phyloP scores from a whole-genome alignment of 2,113 vertebrate genomes.

The Leptobrachium leishanense region DNA sequence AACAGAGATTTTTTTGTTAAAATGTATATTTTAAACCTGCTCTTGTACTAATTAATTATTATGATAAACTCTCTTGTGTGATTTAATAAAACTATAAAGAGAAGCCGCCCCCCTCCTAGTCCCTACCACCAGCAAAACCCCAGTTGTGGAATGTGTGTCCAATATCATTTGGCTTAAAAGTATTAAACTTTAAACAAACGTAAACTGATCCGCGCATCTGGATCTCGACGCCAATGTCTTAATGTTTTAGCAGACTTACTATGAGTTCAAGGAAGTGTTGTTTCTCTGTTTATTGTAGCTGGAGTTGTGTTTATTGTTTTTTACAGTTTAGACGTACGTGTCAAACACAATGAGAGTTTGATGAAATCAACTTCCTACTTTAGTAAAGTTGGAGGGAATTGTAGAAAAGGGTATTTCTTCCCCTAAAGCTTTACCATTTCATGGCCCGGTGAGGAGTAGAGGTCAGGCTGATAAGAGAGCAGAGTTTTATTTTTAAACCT shows the following conservation, averaged over 20 bases:
- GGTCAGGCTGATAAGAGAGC: too few species aligned
- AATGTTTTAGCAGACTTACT: constrained; percentile 19
- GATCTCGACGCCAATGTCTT: constrained; percentile 35
- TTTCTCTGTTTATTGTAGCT: constrained; percentile 39
- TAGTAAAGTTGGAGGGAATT: constrained; percentile 2
- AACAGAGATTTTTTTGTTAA: constrained; percentile 37
- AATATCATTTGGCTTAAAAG: constrained; percentile 22
- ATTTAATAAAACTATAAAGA: constrained; percentile 31
- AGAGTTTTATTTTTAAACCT: too few species aligned
- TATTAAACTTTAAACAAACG: constrained; percentile 40
- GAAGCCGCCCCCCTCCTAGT: neutral
- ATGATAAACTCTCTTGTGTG: constrained; percentile 28
- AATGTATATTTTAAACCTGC: constrained; percentile 33
- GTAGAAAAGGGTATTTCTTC: neutral
- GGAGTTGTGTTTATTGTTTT: constrained; percentile 37
- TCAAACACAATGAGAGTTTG: constrained; percentile 33
- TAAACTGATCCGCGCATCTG: constrained; percentile 42
- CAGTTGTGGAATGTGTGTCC: constrained; percentile 16
- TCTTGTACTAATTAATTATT: constrained; percentile 34
- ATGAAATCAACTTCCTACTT: constrained; percentile 30
- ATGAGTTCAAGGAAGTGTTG: constrained; percentile 38
- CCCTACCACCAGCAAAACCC: too few species aligned
- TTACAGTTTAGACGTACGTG: constrained; percentile 38
- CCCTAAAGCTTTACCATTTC: neutral
- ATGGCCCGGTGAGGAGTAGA: too few species aligned